Conservation (phyloP, 2,888 invertebrate genomes). For the Barypeithes pellucidus region DNA sequence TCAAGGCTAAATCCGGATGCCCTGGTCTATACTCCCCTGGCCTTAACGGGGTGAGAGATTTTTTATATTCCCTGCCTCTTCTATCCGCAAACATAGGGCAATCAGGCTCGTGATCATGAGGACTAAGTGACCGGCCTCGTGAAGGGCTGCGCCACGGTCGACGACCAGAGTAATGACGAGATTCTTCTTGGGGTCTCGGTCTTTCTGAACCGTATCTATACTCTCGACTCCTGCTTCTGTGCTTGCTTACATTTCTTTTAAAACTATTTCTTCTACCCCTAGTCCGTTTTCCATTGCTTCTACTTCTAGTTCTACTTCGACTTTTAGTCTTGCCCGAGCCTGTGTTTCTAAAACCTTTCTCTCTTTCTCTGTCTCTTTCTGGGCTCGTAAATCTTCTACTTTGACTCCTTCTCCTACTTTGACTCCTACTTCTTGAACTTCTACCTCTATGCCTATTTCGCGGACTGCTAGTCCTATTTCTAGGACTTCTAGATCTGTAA, state of each 20-base stretch:
- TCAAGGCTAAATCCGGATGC: conserved; percentile 54
- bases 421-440: conserved; percentile 3
- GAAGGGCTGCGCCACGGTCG: conserved; percentile 19
- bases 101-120: conserved; percentile 4
- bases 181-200: neutral
- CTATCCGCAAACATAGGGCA: conserved; percentile 24
- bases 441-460: conserved; percentile 4
- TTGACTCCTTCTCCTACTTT: conserved; percentile 20
- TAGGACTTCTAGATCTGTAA: conserved; percentile 29
- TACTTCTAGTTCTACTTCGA: conserved; percentile 25
- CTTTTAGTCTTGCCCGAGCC: conserved; percentile 14
- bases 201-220: conserved; percentile 13
- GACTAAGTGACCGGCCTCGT: conserved; percentile 21
- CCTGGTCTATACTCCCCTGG: conserved; percentile 56
- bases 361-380: conserved; percentile 30
- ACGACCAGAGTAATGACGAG: conserved; percentile 2
- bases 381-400: conserved; percentile 25
- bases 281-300: conserved; percentile 22
- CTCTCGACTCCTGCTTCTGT: conserved; percentile 27
- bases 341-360: conserved; percentile 19
- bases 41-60: conserved; percentile 52
- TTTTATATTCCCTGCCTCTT: neutral
- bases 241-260: conserved; percentile 24
- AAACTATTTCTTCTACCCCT: conserved; percentile 34
- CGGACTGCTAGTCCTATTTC: conserved; percentile 11